These are phyloP conservation scores for Junco hyemalis DNA, from an alignment of 2,113 vertebrate species.

Conservation along the genomic window DNA sequence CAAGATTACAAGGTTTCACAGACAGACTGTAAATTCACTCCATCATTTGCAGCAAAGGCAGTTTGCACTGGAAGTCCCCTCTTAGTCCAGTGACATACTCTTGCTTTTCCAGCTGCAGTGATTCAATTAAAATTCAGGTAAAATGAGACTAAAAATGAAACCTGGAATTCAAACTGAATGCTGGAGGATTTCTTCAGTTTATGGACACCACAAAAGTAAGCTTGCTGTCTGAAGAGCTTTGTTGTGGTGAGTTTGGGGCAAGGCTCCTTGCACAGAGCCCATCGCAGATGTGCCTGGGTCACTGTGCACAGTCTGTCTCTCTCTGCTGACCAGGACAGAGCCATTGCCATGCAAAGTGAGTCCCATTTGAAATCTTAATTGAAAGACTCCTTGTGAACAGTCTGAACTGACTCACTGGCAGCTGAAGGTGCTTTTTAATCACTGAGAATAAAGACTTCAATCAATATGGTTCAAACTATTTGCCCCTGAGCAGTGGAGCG, in stretches of 20 bases:
- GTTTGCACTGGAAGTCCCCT: background rate
- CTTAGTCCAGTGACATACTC: background rate
- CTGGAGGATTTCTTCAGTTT: background rate
- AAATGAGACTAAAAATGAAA: background rate
- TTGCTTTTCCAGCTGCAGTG: background rate
- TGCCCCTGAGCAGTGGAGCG: background rate
- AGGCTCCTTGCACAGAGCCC: background rate
- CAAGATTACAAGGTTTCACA: background rate
- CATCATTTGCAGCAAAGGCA: background rate
- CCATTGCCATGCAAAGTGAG: background rate
- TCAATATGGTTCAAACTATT: conserved; percentile 53
- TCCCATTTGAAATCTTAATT: conserved; percentile 36
- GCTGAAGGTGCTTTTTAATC: conserved; percentile 54
- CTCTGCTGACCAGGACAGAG: background rate
- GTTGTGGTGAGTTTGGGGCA: background rate
- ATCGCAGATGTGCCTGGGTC: background rate
- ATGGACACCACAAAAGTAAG: rapidly evolving
- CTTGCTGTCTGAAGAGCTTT: background rate
- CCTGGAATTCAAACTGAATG: background rate
- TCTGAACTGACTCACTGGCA: conserved; percentile 13
- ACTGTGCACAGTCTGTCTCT: background rate
- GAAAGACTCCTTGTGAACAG: conserved; percentile 31
- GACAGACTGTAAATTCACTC: background rate
- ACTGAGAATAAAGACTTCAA: conserved; percentile 47
- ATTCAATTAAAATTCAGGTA: rapidly evolving